Evolutionary conservation across 2,113 vertebrate species (phyloP).

Genomic region (Corynorhinus townsendii): DNA sequence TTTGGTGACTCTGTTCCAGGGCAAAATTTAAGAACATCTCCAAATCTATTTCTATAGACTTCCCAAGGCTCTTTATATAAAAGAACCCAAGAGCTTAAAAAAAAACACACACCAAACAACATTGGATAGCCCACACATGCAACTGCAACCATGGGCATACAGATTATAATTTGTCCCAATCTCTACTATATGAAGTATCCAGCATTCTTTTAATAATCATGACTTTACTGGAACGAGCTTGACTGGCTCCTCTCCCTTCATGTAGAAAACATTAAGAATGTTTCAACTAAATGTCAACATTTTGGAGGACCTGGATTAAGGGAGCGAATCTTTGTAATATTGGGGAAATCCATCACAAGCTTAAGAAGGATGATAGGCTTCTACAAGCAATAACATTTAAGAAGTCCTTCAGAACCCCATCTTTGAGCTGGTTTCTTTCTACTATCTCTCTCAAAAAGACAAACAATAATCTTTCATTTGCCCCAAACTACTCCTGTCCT

Average conservation of each 20-base stretch:
- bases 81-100: neutral
- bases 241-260: neutral
- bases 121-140: neutral
- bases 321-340: neutral
- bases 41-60: constrained; percentile 30
- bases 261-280: neutral
- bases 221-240: neutral
- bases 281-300: constrained; percentile 15
- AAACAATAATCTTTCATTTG: neutral
- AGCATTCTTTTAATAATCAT: constrained; percentile 19
- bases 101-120: neutral
- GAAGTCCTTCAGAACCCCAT: neutral
- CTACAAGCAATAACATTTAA: neutral
- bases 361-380: neutral
- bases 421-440: constrained; percentile 11
- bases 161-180: neutral
- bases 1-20: constrained; percentile 25
- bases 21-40: constrained; percentile 25
- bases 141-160: neutral
- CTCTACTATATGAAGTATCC: neutral
- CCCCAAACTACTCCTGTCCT: neutral
- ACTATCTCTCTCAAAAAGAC: neutral
- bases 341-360: neutral
- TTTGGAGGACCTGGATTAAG: neutral
- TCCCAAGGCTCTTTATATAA: neutral